A percentile compares a stretch with the other conserved stretches of the same genome.
Conservation (phyloP, 2,113 vertebrate species). For the Alectura lathami region DNA sequence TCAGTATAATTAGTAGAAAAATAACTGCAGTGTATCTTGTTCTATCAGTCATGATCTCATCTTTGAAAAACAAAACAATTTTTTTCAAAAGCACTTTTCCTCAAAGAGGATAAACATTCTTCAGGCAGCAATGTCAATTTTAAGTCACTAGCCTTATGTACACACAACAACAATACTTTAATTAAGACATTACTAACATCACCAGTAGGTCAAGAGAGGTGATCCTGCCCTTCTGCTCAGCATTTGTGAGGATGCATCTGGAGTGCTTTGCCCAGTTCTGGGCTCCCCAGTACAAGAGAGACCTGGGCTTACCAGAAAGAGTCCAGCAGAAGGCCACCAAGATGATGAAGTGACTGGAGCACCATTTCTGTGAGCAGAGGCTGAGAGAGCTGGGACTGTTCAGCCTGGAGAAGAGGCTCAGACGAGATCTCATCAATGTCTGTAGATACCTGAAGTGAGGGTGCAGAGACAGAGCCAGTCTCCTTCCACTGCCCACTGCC, state of each 20-base stretch:
- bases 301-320: not conserved
- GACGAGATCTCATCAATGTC: not conserved
- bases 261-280: not conserved
- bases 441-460: not conserved
- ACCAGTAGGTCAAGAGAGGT: not conserved
- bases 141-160: not conserved
- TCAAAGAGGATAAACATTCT: conserved; percentile 65
- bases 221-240: not conserved
- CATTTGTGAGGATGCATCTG: not conserved
- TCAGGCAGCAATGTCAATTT: conserved; percentile 64
- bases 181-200: not conserved
- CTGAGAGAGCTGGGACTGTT: not conserved
- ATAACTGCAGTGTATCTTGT: conserved; percentile 34
- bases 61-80: not conserved
- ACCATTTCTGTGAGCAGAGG: not conserved
- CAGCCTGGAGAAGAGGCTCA: not conserved
- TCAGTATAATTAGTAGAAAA: conserved; percentile 31
- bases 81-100: conserved; percentile 35
- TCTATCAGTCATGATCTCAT: conserved; percentile 54
- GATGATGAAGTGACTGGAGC: not conserved
- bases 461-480: not conserved
- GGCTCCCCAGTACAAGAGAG: not conserved
- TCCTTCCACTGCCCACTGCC: not conserved
- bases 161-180: not conserved
- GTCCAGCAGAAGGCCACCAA: not conserved